Evolutionary conservation across 2,797 vertebrate genomes (phyloP).

Genomic region (Tauraco hartlaubi): DNA sequence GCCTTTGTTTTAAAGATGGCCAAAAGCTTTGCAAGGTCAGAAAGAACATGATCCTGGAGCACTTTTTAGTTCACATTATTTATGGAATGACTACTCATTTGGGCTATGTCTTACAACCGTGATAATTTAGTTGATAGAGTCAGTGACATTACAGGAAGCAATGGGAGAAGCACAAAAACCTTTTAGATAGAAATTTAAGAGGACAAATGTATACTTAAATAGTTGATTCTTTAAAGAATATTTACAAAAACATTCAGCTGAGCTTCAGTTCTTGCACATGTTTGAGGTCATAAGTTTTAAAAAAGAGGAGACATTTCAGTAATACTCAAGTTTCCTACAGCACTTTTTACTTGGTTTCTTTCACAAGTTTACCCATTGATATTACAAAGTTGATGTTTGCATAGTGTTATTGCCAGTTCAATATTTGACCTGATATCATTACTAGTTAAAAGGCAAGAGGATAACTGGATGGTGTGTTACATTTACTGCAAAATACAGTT

Average conservation of each 20-base stretch:
- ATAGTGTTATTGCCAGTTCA: background rate
- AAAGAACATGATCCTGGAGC: background rate
- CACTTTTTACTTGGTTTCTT: background rate
- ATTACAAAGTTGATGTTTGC: background rate
- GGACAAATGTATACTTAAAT: rapidly evolving
- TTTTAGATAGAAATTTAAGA: background rate
- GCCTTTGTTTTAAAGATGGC: background rate
- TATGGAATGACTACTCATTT: background rate
- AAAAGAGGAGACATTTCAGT: background rate
- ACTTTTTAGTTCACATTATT: background rate
- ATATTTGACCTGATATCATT: background rate
- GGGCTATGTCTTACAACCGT: background rate
- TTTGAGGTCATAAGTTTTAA: background rate
- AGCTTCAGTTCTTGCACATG: background rate
- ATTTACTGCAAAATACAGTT: background rate
- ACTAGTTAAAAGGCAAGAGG: background rate
- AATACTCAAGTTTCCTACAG: background rate
- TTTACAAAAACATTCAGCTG: no score
- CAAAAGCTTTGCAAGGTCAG: background rate
- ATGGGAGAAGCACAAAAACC: background rate
- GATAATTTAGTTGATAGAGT: background rate
- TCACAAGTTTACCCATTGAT: background rate
- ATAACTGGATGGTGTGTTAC: background rate
- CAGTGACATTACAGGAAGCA: background rate
- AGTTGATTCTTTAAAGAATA: background rate